Percentiles rank a stretch among this genome's conserved stretches.
These are phyloP conservation scores for Adelphocoris suturalis DNA, from an alignment of 2,888 invertebrate genomes.

Conservation along the genomic window DNA sequence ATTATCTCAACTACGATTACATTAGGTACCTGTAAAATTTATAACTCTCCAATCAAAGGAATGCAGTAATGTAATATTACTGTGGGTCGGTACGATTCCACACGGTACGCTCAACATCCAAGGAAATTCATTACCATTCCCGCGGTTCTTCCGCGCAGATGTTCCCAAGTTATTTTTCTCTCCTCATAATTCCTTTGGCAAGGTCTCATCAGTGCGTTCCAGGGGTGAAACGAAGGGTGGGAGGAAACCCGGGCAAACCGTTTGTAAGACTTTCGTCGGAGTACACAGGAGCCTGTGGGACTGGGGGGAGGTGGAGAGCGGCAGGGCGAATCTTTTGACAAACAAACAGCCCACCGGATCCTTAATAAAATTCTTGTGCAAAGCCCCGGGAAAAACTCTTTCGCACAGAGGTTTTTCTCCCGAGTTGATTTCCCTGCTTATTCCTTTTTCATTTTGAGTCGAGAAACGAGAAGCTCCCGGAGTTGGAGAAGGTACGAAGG, in stretches of 20 bases:
- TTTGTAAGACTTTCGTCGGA: slow-evolving; percentile 26
- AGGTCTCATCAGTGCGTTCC: slow-evolving; percentile 21
- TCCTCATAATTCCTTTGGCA: slow-evolving; percentile 31
- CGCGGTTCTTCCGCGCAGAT: not conserved
- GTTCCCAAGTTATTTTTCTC: slow-evolving; percentile 12
- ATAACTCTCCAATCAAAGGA: too few species aligned
- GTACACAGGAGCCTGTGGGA: not conserved
- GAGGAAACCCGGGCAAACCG: not conserved
- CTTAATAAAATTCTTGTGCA: slow-evolving; percentile 52
- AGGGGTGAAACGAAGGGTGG: slow-evolving; percentile 10
- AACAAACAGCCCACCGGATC: slow-evolving; percentile 31
- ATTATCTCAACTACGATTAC: too few species aligned
- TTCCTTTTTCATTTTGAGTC: slow-evolving; percentile 46
- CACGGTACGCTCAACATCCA: too few species aligned
- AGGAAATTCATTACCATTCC: too few species aligned
- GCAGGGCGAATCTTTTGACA: slow-evolving; percentile 32
- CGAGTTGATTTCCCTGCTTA: slow-evolving; percentile 48
- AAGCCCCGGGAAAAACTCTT: slow-evolving; percentile 46
- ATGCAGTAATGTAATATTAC: too few species aligned
- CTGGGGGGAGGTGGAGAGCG: not conserved
- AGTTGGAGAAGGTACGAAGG: not conserved
- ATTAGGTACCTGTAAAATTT: too few species aligned
- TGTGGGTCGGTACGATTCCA: too few species aligned
- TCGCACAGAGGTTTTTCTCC: slow-evolving; percentile 13
- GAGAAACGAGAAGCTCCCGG: not conserved